Conservation (phyloP, 2,113 vertebrate species). For the Psilopsiagon aurifrons region DNA sequence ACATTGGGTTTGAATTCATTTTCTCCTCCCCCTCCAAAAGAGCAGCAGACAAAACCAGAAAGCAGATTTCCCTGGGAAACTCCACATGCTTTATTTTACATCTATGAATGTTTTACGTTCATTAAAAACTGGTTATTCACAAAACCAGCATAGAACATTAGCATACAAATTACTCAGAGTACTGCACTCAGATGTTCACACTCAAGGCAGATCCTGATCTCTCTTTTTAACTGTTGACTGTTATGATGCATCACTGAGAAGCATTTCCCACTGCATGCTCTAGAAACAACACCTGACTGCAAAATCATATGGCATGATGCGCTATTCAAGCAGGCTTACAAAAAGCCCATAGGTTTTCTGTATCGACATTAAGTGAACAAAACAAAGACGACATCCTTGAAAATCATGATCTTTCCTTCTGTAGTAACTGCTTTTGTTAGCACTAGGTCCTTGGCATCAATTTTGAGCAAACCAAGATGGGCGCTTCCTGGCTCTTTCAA, state of each 20-base stretch:
- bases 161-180: neutral
- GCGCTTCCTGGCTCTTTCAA: conserved; percentile 87
- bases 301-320: neutral
- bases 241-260: neutral
- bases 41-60: neutral
- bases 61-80: neutral
- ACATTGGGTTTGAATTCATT: neutral
- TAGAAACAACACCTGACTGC: neutral
- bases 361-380: neutral
- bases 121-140: neutral
- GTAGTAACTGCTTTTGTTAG: neutral
- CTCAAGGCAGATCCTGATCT: neutral
- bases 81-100: conserved; percentile 23
- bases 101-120: neutral
- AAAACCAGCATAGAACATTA: neutral
- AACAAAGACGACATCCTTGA: neutral
- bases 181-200: fast-evolving
- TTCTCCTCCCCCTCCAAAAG: neutral
- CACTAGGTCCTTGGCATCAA: conserved; percentile 25
- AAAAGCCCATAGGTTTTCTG: neutral
- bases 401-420: neutral
- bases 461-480: conserved; percentile 87
- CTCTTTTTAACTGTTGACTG: neutral
- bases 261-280: neutral
- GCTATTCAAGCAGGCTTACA: neutral